Percentiles rank a stretch among this genome's conserved stretches.
Evolutionary conservation across 2,113 vertebrate genomes (phyloP).

Genomic region (Lethenteron camtschaticum): DNA sequence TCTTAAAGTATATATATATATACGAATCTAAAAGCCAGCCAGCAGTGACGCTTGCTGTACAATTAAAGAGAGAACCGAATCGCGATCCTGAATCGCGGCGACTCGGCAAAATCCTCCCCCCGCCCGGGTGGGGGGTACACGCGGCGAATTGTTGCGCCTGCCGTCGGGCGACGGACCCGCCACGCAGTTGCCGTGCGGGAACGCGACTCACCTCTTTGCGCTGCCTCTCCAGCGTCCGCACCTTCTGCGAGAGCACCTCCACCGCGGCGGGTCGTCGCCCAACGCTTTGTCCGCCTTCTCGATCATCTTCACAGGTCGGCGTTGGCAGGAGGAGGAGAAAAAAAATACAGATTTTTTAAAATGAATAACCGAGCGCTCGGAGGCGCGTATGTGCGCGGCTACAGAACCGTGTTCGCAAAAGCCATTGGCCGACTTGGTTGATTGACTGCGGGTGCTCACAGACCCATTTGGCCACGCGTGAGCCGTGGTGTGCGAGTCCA

Average conservation of each 20-base stretch:
- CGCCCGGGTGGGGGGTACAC: not conserved
- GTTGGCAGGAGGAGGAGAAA: no score
- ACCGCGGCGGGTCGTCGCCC: constrained; percentile 22
- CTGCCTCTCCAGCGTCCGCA: constrained; percentile 85
- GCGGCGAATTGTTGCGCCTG: not conserved
- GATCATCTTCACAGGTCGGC: no score
- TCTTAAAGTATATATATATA: not conserved
- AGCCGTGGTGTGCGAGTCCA: no score
- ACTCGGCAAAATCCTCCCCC: not conserved
- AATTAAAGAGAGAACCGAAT: no score
- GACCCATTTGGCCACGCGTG: no score
- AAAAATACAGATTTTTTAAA: no score
- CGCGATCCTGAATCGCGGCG: not conserved
- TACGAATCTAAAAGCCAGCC: not conserved
- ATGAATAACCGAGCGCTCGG: no score
- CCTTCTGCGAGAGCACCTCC: constrained; percentile 56
- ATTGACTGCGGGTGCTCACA: no score
- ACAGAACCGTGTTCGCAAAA: no score
- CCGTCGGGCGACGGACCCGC: not conserved
- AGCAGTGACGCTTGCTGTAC: no score
- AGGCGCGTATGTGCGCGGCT: no score
- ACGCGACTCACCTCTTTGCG: constrained; percentile 49
- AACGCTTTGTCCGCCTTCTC: constrained; percentile 22
- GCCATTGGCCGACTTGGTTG: no score
- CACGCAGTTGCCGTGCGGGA: not conserved